Evolutionary conservation across 2,888 invertebrate genomes (phyloP).

Genomic region (Brachyopa scutellaris): DNA sequence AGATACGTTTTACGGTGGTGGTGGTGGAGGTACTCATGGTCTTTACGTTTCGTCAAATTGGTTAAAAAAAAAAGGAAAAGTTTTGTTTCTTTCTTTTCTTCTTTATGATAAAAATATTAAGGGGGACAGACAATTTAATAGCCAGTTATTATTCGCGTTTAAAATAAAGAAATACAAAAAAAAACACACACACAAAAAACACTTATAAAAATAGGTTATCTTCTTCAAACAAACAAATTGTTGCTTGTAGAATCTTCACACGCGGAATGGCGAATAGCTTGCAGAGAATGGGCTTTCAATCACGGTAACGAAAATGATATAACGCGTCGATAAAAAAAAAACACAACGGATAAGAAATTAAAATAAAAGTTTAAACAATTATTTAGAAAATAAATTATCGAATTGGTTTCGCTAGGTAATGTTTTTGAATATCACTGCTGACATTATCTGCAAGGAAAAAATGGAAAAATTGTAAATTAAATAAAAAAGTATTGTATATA

Average conservation of each 20-base stretch:
- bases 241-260: not conserved
- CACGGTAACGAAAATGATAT: not conserved
- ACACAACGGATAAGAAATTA: not conserved
- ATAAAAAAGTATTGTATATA: not conserved
- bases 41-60: not conserved
- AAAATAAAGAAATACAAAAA: constrained; percentile 35
- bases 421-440: constrained; percentile 25
- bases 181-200: constrained; percentile 37
- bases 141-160: not conserved
- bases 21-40: constrained; percentile 33
- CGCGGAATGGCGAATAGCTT: constrained; percentile 3
- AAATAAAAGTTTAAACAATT: constrained; percentile 40
- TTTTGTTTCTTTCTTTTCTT: too few relatives aligned
- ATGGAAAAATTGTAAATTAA: not conserved
- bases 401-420: constrained; percentile 20
- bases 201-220: not conserved
- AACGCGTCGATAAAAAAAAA: constrained; percentile 13
- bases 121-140: too few relatives aligned
- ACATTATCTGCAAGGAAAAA: constrained; percentile 62
- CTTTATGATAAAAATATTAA: constrained; percentile 1
- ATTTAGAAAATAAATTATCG: constrained; percentile 55
- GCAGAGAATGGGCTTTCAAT: not conserved
- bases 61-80: too few relatives aligned
- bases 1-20: constrained; percentile 29
- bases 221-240: not conserved